phyloP scores from a whole-genome alignment of 2,113 vertebrate genomes.

The Dicerorhinus sumatrensis region DNA sequence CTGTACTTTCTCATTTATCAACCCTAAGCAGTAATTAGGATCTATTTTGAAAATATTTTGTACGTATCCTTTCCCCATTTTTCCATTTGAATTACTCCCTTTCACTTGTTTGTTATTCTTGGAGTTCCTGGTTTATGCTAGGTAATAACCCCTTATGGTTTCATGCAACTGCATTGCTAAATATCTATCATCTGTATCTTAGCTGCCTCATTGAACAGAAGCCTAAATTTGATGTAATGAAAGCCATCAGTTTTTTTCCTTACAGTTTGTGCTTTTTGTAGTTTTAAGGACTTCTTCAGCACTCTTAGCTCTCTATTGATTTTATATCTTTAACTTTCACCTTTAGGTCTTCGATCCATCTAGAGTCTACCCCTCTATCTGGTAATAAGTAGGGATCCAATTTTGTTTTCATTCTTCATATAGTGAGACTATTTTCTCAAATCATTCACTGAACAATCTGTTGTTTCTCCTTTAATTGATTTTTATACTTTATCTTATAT shows the following conservation, averaged over 20 bases:
- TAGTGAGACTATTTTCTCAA: not conserved
- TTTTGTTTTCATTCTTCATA: not conserved
- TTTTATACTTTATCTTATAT: not conserved
- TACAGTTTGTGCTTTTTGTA: not conserved
- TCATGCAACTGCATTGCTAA: too few relatives aligned
- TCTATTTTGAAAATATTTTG: not conserved
- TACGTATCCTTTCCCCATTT: not conserved
- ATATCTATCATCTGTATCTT: not conserved
- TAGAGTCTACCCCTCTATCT: not conserved
- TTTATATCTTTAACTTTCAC: not conserved
- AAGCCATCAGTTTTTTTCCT: not conserved
- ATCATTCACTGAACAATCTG: not conserved
- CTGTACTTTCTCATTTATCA: not conserved
- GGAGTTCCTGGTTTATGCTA: not conserved
- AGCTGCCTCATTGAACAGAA: not conserved
- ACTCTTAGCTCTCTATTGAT: not conserved
- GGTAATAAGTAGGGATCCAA: not conserved
- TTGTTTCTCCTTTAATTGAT: not conserved
- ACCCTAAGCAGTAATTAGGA: not conserved
- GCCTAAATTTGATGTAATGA: not conserved
- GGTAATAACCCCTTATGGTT: not conserved
- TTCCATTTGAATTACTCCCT: not conserved
- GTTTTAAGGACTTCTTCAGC: not conserved
- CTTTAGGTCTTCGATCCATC: not conserved
- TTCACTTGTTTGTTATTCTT: not conserved